Evolutionary conservation across 2,888 invertebrate genomes (phyloP).

Genomic region (Eilema griseolum): DNA sequence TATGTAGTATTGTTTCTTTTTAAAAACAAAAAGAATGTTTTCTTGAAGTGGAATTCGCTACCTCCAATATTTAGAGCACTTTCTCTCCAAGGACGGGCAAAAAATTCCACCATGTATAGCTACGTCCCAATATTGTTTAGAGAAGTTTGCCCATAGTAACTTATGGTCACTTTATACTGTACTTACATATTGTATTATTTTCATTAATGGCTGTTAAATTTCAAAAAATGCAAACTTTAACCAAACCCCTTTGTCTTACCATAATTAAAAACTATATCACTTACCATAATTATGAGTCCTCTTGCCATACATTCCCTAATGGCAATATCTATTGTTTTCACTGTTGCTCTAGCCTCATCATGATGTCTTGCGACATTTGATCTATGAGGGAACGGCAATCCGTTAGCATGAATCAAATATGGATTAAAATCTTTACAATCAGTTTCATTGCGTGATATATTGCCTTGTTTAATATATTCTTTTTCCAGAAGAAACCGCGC

Average conservation of each 20-base stretch:
- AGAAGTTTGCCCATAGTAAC: too few relatives aligned
- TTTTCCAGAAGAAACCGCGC: conserved; percentile 75
- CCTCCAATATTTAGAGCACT: too few relatives aligned
- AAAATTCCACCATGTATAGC: too few relatives aligned
- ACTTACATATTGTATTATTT: too few relatives aligned
- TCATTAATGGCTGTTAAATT: too few relatives aligned
- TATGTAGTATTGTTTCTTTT: too few relatives aligned
- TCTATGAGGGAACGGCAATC: conserved; percentile 75
- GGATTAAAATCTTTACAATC: conserved; percentile 66
- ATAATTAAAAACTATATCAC: neutral
- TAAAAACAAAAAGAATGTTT: too few relatives aligned
- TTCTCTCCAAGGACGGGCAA: too few relatives aligned
- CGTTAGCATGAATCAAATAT: conserved; percentile 75
- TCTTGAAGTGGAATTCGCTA: too few relatives aligned
- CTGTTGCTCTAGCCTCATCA: conserved; percentile 64
- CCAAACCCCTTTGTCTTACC: neutral
- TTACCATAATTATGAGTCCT: conserved; percentile 74
- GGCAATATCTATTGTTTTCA: conserved; percentile 74
- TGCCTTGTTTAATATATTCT: conserved; percentile 59
- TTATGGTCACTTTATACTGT: too few relatives aligned
- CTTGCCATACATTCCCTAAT: conserved; percentile 76
- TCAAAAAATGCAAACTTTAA: too few relatives aligned
- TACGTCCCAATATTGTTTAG: too few relatives aligned
- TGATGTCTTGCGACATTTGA: conserved; percentile 58
- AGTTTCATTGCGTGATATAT: conserved; percentile 39